These are phyloP conservation scores for Athetis lepigone DNA, from an alignment of 2,888 invertebrate genomes.

Conservation along the genomic window DNA sequence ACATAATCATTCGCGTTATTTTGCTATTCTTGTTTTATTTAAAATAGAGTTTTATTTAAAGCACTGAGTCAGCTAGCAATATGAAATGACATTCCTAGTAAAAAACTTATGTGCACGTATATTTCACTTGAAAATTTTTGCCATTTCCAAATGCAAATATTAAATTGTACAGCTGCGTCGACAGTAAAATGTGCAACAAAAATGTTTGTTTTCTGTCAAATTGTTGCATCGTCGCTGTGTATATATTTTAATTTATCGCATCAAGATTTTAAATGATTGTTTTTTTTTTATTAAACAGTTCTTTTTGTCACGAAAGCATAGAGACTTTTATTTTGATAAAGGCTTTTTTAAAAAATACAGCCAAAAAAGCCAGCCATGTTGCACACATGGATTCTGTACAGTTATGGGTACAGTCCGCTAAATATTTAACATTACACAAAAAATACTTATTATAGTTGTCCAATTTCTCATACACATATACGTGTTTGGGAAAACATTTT, in stretches of 20 bases:
- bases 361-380: too few species aligned
- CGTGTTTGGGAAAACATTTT: too few species aligned
- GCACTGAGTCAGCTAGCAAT: not conserved
- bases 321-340: too few species aligned
- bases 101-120: not conserved
- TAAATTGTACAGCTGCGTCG: not conserved
- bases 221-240: not conserved
- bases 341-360: too few species aligned
- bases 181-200: conserved; percentile 10
- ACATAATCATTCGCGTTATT: too few species aligned
- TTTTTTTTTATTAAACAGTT: not conserved
- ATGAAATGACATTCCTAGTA: not conserved
- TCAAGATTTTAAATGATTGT: not conserved
- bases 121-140: not conserved
- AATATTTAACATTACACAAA: too few species aligned
- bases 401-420: too few species aligned
- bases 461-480: too few species aligned
- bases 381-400: too few species aligned
- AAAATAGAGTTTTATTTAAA: not conserved
- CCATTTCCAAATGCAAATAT: conserved; percentile 51
- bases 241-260: conserved; percentile 1
- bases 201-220: conserved; percentile 1
- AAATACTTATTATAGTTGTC: too few species aligned
- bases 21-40: not conserved
- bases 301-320: not conserved